A percentile compares a stretch with the other conserved stretches of the same genome.
These are phyloP conservation scores for Callaeas wilsoni DNA, from an alignment of 2,113 vertebrate genomes.

Conservation along the genomic window DNA sequence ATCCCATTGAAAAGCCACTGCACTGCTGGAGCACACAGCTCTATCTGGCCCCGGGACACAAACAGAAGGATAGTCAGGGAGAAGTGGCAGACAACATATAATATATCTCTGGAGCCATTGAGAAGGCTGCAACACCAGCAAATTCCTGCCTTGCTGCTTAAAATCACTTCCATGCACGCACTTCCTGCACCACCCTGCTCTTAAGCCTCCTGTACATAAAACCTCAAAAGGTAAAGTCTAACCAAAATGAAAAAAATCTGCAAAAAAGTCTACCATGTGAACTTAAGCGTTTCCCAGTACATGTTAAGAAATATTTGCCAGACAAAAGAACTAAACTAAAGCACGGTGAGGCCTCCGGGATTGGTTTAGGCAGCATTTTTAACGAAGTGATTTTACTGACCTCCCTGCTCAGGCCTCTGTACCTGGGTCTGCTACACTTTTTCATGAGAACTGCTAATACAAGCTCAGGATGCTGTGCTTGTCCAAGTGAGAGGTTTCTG, in stretches of 20 bases:
- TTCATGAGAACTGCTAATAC: not conserved
- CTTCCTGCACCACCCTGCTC: not conserved
- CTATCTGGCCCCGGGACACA: not conserved
- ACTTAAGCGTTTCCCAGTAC: accelerated
- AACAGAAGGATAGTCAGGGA: not conserved
- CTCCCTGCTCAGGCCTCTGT: not conserved
- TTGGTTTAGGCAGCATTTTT: not conserved
- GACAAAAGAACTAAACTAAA: not conserved
- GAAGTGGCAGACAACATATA: not conserved
- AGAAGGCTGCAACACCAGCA: not conserved
- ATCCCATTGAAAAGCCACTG: not conserved
- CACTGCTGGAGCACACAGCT: not conserved
- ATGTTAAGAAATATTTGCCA: not conserved
- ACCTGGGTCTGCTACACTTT: not conserved
- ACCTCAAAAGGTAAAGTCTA: not conserved
- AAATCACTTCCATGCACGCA: not conserved
- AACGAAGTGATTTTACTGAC: not conserved
- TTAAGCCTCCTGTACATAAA: not conserved
- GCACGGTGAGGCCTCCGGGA: not conserved
- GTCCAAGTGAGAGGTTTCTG: not conserved
- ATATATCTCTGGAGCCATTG: not conserved
- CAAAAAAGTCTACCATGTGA: not conserved
- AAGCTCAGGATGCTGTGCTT: not conserved
- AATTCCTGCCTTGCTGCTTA: not conserved
- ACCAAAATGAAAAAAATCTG: not conserved